phyloP scores from a whole-genome alignment of 2,113 vertebrate species.

The Panthera uncia region DNA sequence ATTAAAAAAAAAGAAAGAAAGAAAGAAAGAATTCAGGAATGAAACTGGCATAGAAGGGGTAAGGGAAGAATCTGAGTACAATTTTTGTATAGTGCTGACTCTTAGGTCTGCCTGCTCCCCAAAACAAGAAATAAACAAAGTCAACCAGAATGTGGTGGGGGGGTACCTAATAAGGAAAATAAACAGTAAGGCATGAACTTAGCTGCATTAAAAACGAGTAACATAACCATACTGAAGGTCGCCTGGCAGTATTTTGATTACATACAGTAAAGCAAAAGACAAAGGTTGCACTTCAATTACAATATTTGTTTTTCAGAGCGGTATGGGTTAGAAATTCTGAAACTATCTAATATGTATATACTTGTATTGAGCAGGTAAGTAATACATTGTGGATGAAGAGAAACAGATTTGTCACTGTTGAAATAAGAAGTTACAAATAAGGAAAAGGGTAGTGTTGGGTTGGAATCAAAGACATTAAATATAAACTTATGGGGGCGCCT shows the following conservation, averaged over 20 bases:
- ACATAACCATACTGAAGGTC: not conserved
- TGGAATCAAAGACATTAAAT: not conserved
- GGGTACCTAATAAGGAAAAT: not conserved
- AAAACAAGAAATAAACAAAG: not conserved
- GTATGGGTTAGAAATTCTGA: not conserved
- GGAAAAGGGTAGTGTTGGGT: not conserved
- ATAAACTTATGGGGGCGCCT: not conserved
- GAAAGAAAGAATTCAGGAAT: not conserved
- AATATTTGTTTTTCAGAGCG: not conserved
- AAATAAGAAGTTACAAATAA: not conserved
- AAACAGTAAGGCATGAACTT: not conserved
- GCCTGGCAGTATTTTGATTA: not conserved
- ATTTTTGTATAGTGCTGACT: not conserved
- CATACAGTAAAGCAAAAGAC: not conserved
- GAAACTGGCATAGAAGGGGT: not conserved
- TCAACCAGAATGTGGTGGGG: not conserved
- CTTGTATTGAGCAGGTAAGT: not conserved
- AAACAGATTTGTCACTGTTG: not conserved
- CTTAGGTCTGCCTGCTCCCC: not conserved
- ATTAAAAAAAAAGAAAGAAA: too few species aligned
- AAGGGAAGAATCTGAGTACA: not conserved
- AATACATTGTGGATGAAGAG: not conserved
- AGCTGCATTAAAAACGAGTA: not conserved
- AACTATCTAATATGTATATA: not conserved
- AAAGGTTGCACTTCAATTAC: not conserved